phyloP scores from a whole-genome alignment of 1,140 invertebrate genomes.

The Frieseomelitta varia region DNA sequence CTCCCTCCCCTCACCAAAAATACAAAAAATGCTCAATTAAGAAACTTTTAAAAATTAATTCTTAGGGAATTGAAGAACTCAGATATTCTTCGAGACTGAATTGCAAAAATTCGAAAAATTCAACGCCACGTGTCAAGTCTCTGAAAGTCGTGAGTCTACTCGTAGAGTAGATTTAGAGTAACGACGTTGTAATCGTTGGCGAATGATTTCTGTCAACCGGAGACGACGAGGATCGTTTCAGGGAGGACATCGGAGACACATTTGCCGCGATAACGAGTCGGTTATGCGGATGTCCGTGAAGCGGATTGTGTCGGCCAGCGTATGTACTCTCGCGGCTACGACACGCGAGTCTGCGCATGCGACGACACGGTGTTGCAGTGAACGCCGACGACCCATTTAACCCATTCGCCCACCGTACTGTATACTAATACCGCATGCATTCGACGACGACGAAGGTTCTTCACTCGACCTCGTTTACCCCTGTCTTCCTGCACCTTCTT shows the following conservation, averaged over 20 bases:
- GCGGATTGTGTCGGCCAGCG: conserved; percentile 36
- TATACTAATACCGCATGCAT: not conserved
- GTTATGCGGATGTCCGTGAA: conserved; percentile 48
- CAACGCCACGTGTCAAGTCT: too few species aligned
- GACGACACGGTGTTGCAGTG: conserved; percentile 33
- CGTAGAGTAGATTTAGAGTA: too few species aligned
- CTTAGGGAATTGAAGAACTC: too few species aligned
- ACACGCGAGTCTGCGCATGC: conserved; percentile 47
- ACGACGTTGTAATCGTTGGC: too few species aligned
- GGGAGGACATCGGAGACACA: not conserved
- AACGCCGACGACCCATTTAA: conserved; percentile 41
- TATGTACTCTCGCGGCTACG: conserved; percentile 10
- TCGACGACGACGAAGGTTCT: not conserved
- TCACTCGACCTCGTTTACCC: not conserved
- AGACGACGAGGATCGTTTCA: not conserved
- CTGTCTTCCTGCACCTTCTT: not conserved
- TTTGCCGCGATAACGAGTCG: conserved; percentile 37
- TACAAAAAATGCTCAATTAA: not conserved
- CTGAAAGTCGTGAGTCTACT: too few species aligned
- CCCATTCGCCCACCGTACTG: not conserved
- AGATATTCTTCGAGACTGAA: too few species aligned
- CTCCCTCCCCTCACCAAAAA: too few species aligned
- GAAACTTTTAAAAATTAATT: not conserved
- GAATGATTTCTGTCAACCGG: not conserved
- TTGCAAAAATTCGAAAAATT: too few species aligned